Percentiles rank a stretch among this genome's conserved stretches.
Conservation (phyloP, 2,797 vertebrate species). For the Fratercula arctica region DNA sequence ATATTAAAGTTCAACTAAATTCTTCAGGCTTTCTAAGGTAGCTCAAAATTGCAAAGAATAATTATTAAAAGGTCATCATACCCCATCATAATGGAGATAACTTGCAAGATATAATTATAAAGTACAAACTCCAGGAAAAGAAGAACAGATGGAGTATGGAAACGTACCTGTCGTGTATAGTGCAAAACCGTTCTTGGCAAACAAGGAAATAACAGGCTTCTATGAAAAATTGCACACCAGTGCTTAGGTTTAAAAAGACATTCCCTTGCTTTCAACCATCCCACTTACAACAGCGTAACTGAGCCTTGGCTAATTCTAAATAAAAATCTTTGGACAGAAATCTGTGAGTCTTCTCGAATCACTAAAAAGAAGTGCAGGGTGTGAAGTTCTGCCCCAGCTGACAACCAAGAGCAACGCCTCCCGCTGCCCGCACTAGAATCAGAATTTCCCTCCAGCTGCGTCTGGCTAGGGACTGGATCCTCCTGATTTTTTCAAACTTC, state of each 20-base stretch:
- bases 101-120: not conserved
- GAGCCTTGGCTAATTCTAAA: not conserved
- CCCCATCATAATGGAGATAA: not conserved
- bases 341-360: not conserved
- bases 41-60: not conserved
- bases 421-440: not conserved
- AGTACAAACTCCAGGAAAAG: not conserved
- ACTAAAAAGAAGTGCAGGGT: not conserved
- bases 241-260: not conserved
- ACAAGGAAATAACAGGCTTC: not conserved
- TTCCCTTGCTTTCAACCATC: not conserved
- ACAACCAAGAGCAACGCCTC: not conserved
- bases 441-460: not conserved
- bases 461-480: not conserved
- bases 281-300: not conserved
- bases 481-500: not conserved
- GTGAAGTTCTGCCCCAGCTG: not conserved
- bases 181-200: not conserved
- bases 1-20: not conserved
- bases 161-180: accelerated
- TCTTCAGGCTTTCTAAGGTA: not conserved
- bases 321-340: not conserved
- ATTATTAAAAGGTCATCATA: not conserved
- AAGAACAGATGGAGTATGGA: not conserved
- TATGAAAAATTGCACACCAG: not conserved